Base-by-base conservation (phyloP, 2,113 vertebrate species). In the Paratilapia polleni region DNA sequence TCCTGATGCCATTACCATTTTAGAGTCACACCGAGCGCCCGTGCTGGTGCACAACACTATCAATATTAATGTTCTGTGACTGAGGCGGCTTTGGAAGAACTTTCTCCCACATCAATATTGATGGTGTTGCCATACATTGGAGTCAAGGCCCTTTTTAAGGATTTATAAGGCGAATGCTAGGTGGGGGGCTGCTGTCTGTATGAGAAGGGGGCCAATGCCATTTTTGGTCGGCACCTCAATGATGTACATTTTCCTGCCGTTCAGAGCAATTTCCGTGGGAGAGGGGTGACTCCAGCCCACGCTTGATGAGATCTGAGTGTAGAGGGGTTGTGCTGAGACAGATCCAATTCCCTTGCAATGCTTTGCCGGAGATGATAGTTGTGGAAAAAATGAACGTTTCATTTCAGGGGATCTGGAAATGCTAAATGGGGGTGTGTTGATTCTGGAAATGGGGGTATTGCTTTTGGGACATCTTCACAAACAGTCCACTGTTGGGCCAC, bases 31-130 rank as follows among this genome's bases (percentile, higher is more conserved):
- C 82, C 41, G 47, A 91, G 90, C 84, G 77, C 89, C 81, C 79
- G 66, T 84, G 90, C 92, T 56, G 85, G 63, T 90, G 89, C 92
- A 93, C 94, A 95, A 93, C 90, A 88, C 83, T 64, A 95, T 96
- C 87, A 96, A 96, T 96, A 96, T 96, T 96, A 91, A 96, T 95
- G 94, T 83, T 91, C 74, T 89, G 92, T 83, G 92, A 92, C 93
- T 93, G 93, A 94, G 94, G 91, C 85, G 85, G 94, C 94, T 94
- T 94, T 92, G 87, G 85, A 88, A 76, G 85, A 95, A 95, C 94
- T 94, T 95, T 94, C 95, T 95, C 94, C 91, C 92, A 93, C 92
- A 95, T 96, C 92, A 96, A 95, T 96, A 96, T 96, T 96, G 93
- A 96, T 96, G 93, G 83, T 92, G 91, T 94, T 95, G 92, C 93